These are phyloP conservation scores for Lepidotrigona ventralis DNA, from an alignment of 1,140 invertebrate genomes.

Conservation along the genomic window DNA sequence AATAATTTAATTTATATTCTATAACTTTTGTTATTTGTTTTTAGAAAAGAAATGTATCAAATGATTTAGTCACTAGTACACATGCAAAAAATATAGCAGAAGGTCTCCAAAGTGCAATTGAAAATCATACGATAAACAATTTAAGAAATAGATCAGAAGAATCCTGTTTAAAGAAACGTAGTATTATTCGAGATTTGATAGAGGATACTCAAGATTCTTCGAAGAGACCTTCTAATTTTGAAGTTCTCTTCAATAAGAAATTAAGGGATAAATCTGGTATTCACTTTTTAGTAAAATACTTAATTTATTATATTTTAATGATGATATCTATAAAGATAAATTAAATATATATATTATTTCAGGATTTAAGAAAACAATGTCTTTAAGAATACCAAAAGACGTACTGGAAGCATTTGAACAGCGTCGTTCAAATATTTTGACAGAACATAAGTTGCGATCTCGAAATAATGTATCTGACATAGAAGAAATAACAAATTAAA, in stretches of 20 bases:
- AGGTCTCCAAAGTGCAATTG: constrained; percentile 81
- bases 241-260: constrained; percentile 69
- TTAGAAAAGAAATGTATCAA: constrained; percentile 70
- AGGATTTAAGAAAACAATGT: constrained; percentile 19
- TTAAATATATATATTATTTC: constrained; percentile 1
- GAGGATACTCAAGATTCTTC: constrained; percentile 55
- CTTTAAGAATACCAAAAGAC: constrained; percentile 6
- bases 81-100: constrained; percentile 83
- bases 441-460: background rate
- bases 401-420: constrained; percentile 4
- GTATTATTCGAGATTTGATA: constrained; percentile 66
- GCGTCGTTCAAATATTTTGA: constrained; percentile 8
- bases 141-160: constrained; percentile 48
- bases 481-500: background rate
- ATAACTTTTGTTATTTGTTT: constrained; percentile 1
- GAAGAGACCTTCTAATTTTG: constrained; percentile 64
- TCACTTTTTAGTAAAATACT: background rate
- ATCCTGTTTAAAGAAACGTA: constrained; percentile 63
- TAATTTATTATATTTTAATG: constrained; percentile 16
- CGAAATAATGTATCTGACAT: background rate
- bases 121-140: constrained; percentile 66
- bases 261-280: constrained; percentile 65
- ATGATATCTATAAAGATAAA: background rate
- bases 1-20: constrained; percentile 8
- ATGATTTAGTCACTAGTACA: constrained; percentile 80